Conservation (phyloP, 2,113 vertebrate genomes). For the Sebastes fasciatus region DNA sequence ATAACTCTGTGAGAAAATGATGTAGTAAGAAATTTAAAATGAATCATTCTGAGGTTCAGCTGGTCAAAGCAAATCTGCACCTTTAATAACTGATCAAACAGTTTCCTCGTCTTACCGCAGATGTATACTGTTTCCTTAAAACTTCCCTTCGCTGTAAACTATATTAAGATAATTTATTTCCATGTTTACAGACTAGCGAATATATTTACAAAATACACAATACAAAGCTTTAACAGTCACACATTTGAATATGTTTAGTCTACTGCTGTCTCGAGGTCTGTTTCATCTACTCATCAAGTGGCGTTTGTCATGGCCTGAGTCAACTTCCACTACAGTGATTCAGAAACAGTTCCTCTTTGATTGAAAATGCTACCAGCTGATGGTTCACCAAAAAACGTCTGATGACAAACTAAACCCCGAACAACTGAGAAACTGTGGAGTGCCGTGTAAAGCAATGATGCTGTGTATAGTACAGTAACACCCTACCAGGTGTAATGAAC, state of each 20-base stretch:
- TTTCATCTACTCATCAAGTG: slow-evolving; percentile 8
- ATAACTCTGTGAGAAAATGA: not conserved
- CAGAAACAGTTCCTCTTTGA: slow-evolving; percentile 17
- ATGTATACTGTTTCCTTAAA: not conserved
- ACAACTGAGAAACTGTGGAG: not conserved
- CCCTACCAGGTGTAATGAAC: slow-evolving; percentile 17
- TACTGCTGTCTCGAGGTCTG: not conserved
- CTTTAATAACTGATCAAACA: not conserved
- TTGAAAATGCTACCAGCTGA: slow-evolving; percentile 31
- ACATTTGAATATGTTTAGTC: not conserved
- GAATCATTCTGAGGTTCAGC: not conserved
- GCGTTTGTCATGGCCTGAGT: not conserved
- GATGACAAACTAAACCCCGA: not conserved
- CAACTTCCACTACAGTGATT: slow-evolving; percentile 30
- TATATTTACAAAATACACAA: not conserved
- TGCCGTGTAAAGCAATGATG: not conserved
- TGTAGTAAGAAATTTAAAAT: not conserved
- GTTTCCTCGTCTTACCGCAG: not conserved
- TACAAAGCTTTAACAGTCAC: not conserved
- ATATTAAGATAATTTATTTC: not conserved
- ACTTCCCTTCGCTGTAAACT: not conserved
- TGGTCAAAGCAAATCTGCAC: not conserved
- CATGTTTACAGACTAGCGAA: not conserved
- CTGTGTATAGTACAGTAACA: not conserved
- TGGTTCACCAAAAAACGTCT: slow-evolving; percentile 4